Evolutionary conservation across 2,113 vertebrate genomes (phyloP).

Genomic region (Neotragus moschatus): DNA sequence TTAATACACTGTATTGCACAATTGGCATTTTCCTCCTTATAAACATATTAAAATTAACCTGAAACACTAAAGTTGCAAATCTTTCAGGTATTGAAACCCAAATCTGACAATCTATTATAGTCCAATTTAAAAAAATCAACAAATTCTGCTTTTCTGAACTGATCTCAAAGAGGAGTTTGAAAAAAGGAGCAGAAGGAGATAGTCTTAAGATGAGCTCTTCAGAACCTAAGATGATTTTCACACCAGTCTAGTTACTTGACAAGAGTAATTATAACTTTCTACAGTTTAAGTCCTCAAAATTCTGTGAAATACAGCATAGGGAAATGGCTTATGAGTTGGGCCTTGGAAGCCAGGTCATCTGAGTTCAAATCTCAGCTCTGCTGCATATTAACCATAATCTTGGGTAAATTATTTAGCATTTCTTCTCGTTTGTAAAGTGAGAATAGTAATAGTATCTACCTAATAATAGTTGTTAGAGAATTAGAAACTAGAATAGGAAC

Average conservation of each 20-base stretch:
- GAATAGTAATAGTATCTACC: not conserved
- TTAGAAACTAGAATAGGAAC: not conserved
- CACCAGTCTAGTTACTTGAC: not conserved
- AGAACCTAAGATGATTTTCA: not conserved
- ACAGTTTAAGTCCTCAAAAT: not conserved
- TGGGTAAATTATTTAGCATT: not conserved
- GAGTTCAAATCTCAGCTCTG: not conserved
- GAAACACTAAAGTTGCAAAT: not conserved
- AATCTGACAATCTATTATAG: not conserved
- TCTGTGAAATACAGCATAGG: not conserved
- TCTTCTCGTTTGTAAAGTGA: not conserved
- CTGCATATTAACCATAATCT: not conserved
- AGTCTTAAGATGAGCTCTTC: not conserved
- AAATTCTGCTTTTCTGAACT: not conserved
- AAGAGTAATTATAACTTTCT: not conserved
- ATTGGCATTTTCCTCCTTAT: not conserved
- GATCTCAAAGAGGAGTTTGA: not conserved
- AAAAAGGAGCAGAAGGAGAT: not conserved
- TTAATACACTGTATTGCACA: not conserved
- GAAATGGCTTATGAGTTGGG: not conserved
- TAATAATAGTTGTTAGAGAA: not conserved
- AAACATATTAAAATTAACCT: not conserved
- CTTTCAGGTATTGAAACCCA: not conserved
- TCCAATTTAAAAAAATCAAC: not conserved
- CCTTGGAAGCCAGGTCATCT: not conserved